Evolutionary conservation across 2,888 invertebrate genomes (phyloP).

Genomic region (Nomada ruficornis): DNA sequence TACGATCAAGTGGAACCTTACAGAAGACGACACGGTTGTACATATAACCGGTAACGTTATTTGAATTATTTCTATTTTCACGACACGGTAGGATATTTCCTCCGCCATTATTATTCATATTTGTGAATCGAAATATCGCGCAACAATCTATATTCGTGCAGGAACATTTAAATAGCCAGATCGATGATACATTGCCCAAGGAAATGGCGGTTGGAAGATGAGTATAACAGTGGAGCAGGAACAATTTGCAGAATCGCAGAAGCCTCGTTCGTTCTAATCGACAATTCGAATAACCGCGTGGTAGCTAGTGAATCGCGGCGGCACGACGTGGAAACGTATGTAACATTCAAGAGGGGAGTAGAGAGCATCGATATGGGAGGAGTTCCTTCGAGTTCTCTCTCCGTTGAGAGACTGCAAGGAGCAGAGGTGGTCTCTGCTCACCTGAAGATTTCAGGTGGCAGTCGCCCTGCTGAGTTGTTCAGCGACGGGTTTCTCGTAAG

Average conservation of each 20-base stretch:
- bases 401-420: slow-evolving; percentile 70
- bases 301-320: slow-evolving; percentile 27
- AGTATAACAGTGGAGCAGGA: neutral
- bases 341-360: slow-evolving; percentile 55
- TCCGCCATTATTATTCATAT: neutral
- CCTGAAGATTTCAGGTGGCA: slow-evolving; percentile 79
- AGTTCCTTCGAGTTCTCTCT: slow-evolving; percentile 72
- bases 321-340: slow-evolving; percentile 4
- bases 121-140: neutral
- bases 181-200: neutral
- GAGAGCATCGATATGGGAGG: slow-evolving; percentile 71
- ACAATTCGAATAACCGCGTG: slow-evolving; percentile 12
- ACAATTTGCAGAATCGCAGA: neutral
- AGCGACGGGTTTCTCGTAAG: slow-evolving; percentile 71
- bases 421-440: slow-evolving; percentile 78
- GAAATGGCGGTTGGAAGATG: neutral
- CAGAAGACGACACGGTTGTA: no score
- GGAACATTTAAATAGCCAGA: neutral
- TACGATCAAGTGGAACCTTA: no score
- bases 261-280: neutral
- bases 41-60: no score
- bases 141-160: neutral
- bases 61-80: neutral
- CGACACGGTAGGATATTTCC: neutral
- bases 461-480: slow-evolving; percentile 78